Evolutionary conservation across 2,797 vertebrate species (phyloP), one percentile per base, ranked within the genome.

Genomic region (Rhodeus uyekii): DNA sequence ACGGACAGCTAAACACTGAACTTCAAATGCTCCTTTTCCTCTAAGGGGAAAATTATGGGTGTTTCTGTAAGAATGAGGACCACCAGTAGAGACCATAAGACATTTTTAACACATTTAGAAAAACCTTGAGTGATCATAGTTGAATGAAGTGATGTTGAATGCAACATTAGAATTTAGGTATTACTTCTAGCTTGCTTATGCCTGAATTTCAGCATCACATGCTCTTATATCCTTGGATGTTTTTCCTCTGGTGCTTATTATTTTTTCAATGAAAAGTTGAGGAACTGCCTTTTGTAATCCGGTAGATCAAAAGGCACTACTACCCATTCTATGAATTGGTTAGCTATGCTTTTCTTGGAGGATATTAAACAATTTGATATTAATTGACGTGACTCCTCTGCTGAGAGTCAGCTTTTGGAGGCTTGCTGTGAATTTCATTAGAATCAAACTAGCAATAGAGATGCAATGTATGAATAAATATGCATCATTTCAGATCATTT

Each of bases 361-460:
- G 64, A 80, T 67, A 46, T 44, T 24, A 80, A 72, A 81, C 53
- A 8, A 46, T 48, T 72, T 64, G 67, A 77, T 71, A 73, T 79
- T 80, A 82, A 65, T 58, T 27, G 76, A 61, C 69, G 61, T 48
- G 39, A 63, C 72, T 84, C 53, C 72, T 84, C 53, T 61, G 53
- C 76, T 58, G 69, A 74, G 44, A 32, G 76, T 48, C 60, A 65
- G 60, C 50, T 46, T 22, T 69, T 78, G 58, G 55, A 78, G 5
- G 61, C 87, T 18, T 46, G 77, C 85, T 86, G 83, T 78, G 87
- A 84, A 83, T 82, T 83, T 87, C 80, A 86, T 87, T 86, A 81
- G 67, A 78, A 80, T 60, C 72, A 61, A 64, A 69, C 44, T 63
- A 48, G 44, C 58, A 19, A 3, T 77, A 50, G 65, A 84, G 76